These are phyloP conservation scores for Antennarius maculatus DNA, from an alignment of 2,797 vertebrate species.

Conservation along the genomic window DNA sequence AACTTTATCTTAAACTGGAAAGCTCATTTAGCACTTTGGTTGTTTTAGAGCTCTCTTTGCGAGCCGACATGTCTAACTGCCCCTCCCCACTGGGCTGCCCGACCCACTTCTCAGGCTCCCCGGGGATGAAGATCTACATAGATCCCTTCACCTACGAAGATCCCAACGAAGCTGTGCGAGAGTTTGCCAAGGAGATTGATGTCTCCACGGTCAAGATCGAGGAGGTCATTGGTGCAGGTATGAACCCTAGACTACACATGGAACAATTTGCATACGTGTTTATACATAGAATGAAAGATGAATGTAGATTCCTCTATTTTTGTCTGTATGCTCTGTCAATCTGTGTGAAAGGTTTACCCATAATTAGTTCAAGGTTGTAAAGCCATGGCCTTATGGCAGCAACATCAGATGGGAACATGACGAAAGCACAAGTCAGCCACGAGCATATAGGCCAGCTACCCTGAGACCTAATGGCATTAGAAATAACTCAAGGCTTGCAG, in stretches of 20 bases:
- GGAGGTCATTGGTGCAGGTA: slow-evolving; percentile 99
- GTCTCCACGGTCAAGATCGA: slow-evolving; percentile 99
- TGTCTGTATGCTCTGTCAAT: neutral
- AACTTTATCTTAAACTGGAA: slow-evolving; percentile 44
- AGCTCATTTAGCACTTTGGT: slow-evolving; percentile 73
- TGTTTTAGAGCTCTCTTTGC: slow-evolving; percentile 85
- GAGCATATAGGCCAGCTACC: slow-evolving; percentile 69
- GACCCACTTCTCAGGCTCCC: slow-evolving; percentile 90
- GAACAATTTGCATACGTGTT: neutral
- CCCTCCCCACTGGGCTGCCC: slow-evolving; percentile 86
- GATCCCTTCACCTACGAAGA: slow-evolving; percentile 99
- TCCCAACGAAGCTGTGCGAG: slow-evolving; percentile 96
- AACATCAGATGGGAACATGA: slow-evolving; percentile 45
- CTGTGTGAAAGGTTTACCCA: slow-evolving; percentile 27
- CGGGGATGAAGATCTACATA: slow-evolving; percentile 99
- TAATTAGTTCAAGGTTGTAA: slow-evolving; percentile 43
- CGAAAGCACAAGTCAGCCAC: slow-evolving; percentile 54
- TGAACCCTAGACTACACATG: neutral
- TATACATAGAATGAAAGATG: neutral
- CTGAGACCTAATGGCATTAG: slow-evolving; percentile 57
- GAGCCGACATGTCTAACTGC: slow-evolving; percentile 87
- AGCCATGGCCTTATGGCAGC: slow-evolving; percentile 31
- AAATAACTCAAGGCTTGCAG: slow-evolving; percentile 59
- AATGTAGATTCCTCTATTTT: slow-evolving; percentile 7
- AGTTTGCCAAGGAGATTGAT: slow-evolving; percentile 99